Percentiles rank a stretch among this genome's conserved stretches.
phyloP scores from a whole-genome alignment of 2,797 vertebrate genomes.

The Harpagifer antarcticus region DNA sequence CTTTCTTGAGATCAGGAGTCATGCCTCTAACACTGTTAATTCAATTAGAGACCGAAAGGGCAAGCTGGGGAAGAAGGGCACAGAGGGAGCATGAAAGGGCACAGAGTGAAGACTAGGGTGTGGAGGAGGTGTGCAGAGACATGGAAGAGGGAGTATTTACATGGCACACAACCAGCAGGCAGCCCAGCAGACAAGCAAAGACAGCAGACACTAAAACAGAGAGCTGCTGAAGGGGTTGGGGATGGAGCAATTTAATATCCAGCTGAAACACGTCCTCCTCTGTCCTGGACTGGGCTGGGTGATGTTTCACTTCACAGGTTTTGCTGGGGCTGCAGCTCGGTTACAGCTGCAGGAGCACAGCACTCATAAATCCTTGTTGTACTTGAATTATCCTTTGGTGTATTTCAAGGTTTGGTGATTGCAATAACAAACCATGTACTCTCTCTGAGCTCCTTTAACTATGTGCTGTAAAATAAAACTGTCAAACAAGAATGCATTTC shows the following conservation, averaged over 20 bases:
- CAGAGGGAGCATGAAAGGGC: constrained; percentile 53
- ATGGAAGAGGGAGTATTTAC: constrained; percentile 52
- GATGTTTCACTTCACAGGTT: constrained; percentile 42
- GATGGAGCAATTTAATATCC: constrained; percentile 46
- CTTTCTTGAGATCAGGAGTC: constrained; percentile 52
- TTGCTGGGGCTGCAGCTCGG: constrained; percentile 50
- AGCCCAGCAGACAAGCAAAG: constrained; percentile 42
- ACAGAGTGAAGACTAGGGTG: constrained; percentile 34
- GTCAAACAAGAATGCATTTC: neutral
- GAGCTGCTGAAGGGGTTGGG: constrained; percentile 44
- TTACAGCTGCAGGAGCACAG: constrained; percentile 50
- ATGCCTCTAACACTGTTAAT: constrained; percentile 58
- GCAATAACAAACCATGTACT: constrained; percentile 11
- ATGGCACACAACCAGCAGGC: constrained; percentile 46
- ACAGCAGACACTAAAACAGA: constrained; percentile 26
- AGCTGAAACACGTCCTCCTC: constrained; percentile 59
- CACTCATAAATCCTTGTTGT: constrained; percentile 48
- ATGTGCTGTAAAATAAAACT: neutral
- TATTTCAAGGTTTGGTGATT: constrained; percentile 11
- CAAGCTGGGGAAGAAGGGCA: constrained; percentile 36
- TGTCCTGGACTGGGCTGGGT: constrained; percentile 30
- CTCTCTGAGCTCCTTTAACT: neutral
- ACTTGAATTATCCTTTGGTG: constrained; percentile 41
- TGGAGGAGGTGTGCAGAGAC: constrained; percentile 46
- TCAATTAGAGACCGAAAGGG: constrained; percentile 69